Evolutionary conservation across 2,888 invertebrate species (phyloP).

Genomic region (Dryococelus australis): DNA sequence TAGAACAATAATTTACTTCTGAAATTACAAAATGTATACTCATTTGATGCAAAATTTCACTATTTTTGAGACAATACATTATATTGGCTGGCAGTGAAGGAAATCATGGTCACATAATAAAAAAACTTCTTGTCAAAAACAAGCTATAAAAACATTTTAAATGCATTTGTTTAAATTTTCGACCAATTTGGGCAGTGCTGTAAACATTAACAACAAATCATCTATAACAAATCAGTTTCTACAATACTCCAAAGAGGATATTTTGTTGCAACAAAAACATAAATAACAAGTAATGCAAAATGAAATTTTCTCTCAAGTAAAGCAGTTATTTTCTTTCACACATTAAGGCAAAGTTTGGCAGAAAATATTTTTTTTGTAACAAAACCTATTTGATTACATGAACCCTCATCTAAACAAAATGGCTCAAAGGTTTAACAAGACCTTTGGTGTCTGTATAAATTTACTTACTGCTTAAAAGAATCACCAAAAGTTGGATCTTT

Average conservation of each 20-base stretch:
- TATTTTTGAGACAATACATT: background rate
- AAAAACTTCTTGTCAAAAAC: background rate
- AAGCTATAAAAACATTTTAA: conserved; percentile 16
- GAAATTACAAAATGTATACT: background rate
- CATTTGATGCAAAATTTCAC: background rate
- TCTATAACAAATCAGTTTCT: background rate
- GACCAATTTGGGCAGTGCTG: background rate
- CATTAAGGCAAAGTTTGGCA: conserved; percentile 39
- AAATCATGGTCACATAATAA: background rate
- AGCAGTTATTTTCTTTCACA: conserved; percentile 18
- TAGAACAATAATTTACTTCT: background rate
- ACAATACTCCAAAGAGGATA: background rate
- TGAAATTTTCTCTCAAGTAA: background rate
- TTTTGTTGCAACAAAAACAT: background rate
- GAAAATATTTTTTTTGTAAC: conserved; percentile 34
- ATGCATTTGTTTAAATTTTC: background rate
- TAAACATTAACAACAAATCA: background rate
- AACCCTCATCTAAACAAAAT: background rate
- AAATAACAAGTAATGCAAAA: background rate
- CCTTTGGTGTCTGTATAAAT: background rate
- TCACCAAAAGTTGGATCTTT: background rate
- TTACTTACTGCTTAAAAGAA: background rate
- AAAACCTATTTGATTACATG: conserved; percentile 31
- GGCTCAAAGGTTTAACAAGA: background rate
- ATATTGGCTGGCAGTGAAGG: background rate